A percentile compares a stretch with the other conserved stretches of the same genome.
These are phyloP conservation scores for Schizothorax lantsangensis DNA, from an alignment of 2,797 vertebrate species.

Conservation along the genomic window DNA sequence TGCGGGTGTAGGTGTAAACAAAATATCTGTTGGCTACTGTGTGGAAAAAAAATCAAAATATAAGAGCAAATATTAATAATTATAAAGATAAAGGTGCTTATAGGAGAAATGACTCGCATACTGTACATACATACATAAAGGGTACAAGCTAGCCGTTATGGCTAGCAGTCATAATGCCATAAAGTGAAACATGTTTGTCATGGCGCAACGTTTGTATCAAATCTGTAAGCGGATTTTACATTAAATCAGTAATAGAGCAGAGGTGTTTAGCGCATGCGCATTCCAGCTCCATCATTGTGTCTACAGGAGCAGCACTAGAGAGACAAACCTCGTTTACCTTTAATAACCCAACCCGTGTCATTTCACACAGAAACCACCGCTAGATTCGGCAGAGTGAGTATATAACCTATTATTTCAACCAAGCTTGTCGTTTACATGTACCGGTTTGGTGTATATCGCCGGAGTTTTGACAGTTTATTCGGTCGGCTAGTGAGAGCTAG, in stretches of 20 bases:
- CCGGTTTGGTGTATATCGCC: not conserved
- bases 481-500: conserved; percentile 47
- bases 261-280: conserved; percentile 73
- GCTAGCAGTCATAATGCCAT: not conserved
- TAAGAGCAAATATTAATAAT: not conserved
- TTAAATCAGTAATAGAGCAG: not conserved
- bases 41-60: not conserved
- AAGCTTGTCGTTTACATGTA: not conserved
- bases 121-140: not conserved
- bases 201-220: not conserved
- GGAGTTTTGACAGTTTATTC: conserved; percentile 37
- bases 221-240: not conserved
- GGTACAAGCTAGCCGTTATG: not conserved
- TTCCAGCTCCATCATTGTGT: conserved; percentile 77
- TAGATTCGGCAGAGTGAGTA: conserved; percentile 45
- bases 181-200: not conserved
- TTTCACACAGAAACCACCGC: not conserved
- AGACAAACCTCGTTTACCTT: conserved; percentile 52
- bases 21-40: not conserved
- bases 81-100: not conserved
- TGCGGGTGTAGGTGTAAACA: not conserved
- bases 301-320: conserved; percentile 70
- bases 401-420: not conserved
- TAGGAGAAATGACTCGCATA: not conserved
- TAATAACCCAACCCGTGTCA: conserved; percentile 9